Conservation (phyloP, 2,113 vertebrate species). For the Rattus norvegicus region GRCr8 NC_086035.1:15922001-15922500, state of each 20-base stretch:
- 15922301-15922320: neutral
- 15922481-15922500: neutral
- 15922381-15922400: neutral
- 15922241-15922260: neutral
- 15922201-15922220: conserved; percentile 33
- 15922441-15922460: neutral
- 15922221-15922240: neutral
- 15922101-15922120: neutral
- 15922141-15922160: neutral
- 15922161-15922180: neutral
- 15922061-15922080: neutral
- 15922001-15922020: conserved; percentile 11
- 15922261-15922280: conserved; percentile 31
- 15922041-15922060: conserved; percentile 33
- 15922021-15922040: neutral
- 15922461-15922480: neutral
- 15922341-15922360: neutral
- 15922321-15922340: neutral
- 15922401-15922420: neutral
- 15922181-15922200: neutral
- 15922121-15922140: neutral
- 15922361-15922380: neutral
- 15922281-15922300: neutral
- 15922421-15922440: neutral
- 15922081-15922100: neutral